Percentiles rank a stretch among this genome's conserved stretches.
Conservation (phyloP, 1,140 invertebrate genomes). For the Drosophila athabasca region DNA sequence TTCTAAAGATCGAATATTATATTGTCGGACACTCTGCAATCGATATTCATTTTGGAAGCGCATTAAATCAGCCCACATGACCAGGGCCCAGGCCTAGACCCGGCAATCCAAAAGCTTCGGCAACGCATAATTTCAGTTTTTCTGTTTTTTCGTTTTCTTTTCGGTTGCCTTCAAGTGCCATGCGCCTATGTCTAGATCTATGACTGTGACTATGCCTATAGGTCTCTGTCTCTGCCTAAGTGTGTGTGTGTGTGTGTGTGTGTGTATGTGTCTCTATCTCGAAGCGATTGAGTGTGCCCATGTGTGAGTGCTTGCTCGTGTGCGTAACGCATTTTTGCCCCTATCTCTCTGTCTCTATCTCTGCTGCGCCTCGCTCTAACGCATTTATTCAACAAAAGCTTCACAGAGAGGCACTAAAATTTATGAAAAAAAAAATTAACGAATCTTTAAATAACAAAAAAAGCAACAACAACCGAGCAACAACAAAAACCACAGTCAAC, state of each 20-base stretch:
- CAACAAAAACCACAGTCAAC: slow-evolving; percentile 35
- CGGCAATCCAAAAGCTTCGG: slow-evolving; percentile 27
- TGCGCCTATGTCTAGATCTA: slow-evolving; percentile 42
- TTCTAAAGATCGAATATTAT: background rate
- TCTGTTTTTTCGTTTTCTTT: slow-evolving; percentile 3
- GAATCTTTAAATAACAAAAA: slow-evolving; percentile 79
- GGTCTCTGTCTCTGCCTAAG: background rate
- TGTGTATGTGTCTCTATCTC: slow-evolving; percentile 29
- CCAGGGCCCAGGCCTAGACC: background rate
- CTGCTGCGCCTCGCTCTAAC: slow-evolving; percentile 56
- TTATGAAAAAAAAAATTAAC: slow-evolving; percentile 72
- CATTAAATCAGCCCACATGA: slow-evolving; percentile 32
- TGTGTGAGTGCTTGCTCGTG: slow-evolving; percentile 43
- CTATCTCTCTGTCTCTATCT: slow-evolving; percentile 32
- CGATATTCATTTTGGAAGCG: slow-evolving; percentile 26
- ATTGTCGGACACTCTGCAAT: background rate
- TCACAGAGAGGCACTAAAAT: slow-evolving; percentile 40
- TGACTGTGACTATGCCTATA: slow-evolving; percentile 5
- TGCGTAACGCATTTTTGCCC: slow-evolving; percentile 76
- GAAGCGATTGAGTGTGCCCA: slow-evolving; percentile 7
- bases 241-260: background rate
- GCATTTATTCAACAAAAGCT: slow-evolving; percentile 65
- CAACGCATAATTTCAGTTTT: slow-evolving; percentile 44
- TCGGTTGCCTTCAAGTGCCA: slow-evolving; percentile 47
- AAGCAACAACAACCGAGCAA: slow-evolving; percentile 6